phyloP scores from a whole-genome alignment of 2,888 invertebrate species.

The Pristionchus japonicus region DNA sequence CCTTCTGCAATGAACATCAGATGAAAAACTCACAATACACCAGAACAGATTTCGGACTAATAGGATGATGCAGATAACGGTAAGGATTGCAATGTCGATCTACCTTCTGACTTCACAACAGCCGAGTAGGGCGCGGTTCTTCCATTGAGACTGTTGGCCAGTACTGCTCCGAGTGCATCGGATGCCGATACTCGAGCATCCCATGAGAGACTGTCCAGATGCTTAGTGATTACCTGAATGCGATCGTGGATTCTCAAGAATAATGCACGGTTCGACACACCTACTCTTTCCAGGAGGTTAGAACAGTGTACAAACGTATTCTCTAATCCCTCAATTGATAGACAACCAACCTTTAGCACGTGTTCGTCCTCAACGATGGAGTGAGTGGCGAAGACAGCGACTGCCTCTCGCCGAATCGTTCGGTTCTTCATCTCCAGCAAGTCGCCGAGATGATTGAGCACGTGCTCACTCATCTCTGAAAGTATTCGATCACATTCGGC shows the following conservation, averaged over 20 bases:
- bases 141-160: conserved; percentile 49
- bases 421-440: conserved; percentile 71
- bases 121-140: background rate
- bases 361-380: conserved; percentile 59
- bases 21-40: background rate
- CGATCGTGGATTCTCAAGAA: background rate
- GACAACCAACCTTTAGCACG: conserved; percentile 52
- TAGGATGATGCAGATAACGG: too few relatives aligned
- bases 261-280: background rate
- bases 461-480: conserved; percentile 42
- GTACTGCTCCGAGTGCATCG: conserved; percentile 61
- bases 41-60: too few relatives aligned
- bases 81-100: too few relatives aligned
- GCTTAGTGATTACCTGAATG: conserved; percentile 55
- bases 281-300: background rate
- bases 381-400: conserved; percentile 61
- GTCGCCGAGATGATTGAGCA: conserved; percentile 63
- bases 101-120: background rate
- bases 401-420: conserved; percentile 68
- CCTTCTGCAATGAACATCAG: background rate
- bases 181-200: conserved; percentile 69
- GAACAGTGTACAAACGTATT: background rate
- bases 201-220: conserved; percentile 62
- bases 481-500: background rate
- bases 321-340: too few relatives aligned